Base-by-base conservation (phyloP, 2,888 invertebrate species). In the Chymomyza procnemis region DNA sequence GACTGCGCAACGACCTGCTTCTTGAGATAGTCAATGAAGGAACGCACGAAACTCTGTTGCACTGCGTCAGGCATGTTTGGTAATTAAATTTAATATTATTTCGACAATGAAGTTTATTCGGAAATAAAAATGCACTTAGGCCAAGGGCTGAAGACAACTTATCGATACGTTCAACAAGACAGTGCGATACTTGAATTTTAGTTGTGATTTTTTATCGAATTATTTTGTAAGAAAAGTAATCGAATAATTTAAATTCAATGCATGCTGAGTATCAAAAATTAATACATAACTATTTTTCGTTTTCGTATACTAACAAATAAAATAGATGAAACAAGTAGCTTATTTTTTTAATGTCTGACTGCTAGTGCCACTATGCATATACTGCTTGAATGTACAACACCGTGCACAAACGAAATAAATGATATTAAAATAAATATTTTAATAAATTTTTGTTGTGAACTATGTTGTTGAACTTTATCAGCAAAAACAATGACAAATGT, bases 11-110 rank as follows among this genome's bases (percentile, higher is more conserved):
- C 88, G 41, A 89, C 84, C 68, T 91, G 90, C 64, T 88, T 85
- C 75, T 90, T 89, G 21, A 91, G 65, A 70, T 90, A 91, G 30
- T 83, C 85, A 22, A 91, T 85, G 72, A 91, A 90, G 50, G 90
- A 85, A 56, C 88, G 87, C 4, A 91, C 90, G 72, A 91, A 91
- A 52, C 83, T 84, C 67, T 91, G 89, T 61, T 91, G 89, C 46
- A 91, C 88, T 80, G 83, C 85, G 75, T 90, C 90, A 65, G 85
- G 78, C 90, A 90, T 90, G 21, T 75, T 79, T 64, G 16, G 0
- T 16, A 16, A 19, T 66, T 52, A 57, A 4, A 21, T 30, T 56
- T 64, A 46, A 57, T 65, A 52, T 8, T 9, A 8, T 48, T 66
- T 62, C 18, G 54, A 56, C 22, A 19, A 14, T 61, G 47, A 58